Percentiles rank a stretch among this genome's conserved stretches.
These are phyloP conservation scores for honey bee (Apis mellifera) DNA, from an alignment of 1,140 invertebrate genomes.

Conservation along the genomic window DNA sequence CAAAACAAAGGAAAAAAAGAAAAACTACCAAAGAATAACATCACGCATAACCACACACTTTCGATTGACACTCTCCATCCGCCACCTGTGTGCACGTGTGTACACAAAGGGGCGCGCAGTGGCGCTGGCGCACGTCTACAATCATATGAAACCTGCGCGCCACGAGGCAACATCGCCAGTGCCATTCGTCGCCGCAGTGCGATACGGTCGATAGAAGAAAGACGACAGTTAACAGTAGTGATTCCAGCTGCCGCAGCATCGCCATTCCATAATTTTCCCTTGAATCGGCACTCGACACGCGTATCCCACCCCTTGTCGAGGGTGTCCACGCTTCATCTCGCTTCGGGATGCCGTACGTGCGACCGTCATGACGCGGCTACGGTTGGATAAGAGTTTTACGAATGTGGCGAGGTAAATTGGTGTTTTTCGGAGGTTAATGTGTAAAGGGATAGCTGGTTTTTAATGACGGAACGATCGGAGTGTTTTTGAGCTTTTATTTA, in stretches of 20 bases:
- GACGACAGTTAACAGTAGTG: slow-evolving; percentile 51
- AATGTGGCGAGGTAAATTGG: not conserved
- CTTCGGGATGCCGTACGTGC: slow-evolving; percentile 51
- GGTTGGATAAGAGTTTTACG: not conserved
- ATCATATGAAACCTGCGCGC: slow-evolving; percentile 70
- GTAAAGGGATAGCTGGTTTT: not conserved
- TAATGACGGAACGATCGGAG: not conserved
- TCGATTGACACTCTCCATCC: not conserved
- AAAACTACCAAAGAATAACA: not conserved
- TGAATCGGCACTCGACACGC: not conserved
- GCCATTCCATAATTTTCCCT: not conserved
- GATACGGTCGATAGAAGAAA: slow-evolving; percentile 74
- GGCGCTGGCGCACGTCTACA: slow-evolving; percentile 12
- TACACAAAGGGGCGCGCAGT: slow-evolving; percentile 11
- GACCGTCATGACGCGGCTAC: slow-evolving; percentile 26
- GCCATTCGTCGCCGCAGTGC: slow-evolving; percentile 73
- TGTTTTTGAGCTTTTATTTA: not conserved
- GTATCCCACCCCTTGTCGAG: not conserved
- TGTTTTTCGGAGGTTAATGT: not conserved
- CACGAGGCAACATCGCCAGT: slow-evolving; percentile 65
- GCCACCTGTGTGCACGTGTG: slow-evolving; percentile 54
- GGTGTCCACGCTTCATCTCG: slow-evolving; percentile 49
- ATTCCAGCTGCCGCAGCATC: slow-evolving; percentile 54
- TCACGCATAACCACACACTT: not conserved
- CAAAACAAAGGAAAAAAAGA: not conserved